Conservation (phyloP, 2,888 invertebrate species). For the Odontothrips loti region DNA sequence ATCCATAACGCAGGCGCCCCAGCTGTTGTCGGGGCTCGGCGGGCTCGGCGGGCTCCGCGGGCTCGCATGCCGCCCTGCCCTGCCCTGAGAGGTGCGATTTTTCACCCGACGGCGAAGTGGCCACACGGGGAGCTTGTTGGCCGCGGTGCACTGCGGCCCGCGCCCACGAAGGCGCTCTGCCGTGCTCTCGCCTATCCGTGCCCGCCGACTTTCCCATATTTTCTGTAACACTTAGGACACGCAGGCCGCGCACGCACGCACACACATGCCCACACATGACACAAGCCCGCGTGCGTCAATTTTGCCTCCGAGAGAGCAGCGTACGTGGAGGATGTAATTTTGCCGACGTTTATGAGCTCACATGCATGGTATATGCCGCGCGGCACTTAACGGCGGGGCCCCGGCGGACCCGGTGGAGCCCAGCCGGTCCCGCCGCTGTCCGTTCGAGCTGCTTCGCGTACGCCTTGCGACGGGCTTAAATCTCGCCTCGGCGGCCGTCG, state of each 20-base stretch:
- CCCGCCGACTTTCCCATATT: neutral
- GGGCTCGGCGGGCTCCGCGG: too few species aligned
- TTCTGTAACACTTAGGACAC: neutral
- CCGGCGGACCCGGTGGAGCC: neutral
- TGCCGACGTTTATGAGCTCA: slow-evolving; percentile 22
- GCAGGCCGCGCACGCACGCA: neutral
- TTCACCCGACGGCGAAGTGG: neutral
- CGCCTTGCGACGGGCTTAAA: neutral
- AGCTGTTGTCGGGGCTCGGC: too few species aligned
- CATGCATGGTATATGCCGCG: slow-evolving; percentile 6
- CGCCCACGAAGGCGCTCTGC: too few species aligned
- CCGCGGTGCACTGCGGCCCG: neutral
- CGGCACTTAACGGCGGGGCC: slow-evolving; percentile 7
- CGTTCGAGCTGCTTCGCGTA: neutral
- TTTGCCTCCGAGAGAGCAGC: neutral
- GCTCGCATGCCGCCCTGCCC: too few species aligned
- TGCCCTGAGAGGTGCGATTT: neutral
- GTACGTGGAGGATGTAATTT: slow-evolving; percentile 23
- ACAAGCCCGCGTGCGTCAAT: neutral
- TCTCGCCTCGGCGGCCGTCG: neutral
- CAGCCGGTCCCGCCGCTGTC: neutral
- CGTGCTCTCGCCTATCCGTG: too few species aligned
- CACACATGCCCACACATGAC: neutral
- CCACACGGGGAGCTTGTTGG: too few species aligned
- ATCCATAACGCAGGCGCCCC: too few species aligned